Conservation (phyloP, 2,797 vertebrate genomes). For the Meriones psammophilus region DNA sequence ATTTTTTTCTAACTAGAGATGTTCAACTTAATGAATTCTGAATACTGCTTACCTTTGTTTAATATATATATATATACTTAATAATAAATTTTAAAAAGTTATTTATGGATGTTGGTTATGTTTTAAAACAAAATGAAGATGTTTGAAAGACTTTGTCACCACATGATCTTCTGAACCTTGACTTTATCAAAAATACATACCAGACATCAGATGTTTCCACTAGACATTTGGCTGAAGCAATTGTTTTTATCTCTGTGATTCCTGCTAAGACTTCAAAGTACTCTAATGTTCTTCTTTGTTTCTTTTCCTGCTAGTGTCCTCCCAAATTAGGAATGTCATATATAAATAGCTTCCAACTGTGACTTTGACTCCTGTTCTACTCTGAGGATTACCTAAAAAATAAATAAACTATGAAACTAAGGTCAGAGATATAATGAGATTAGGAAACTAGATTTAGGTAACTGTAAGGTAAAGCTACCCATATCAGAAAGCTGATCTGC, state of each 20-base stretch:
- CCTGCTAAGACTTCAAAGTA: background rate
- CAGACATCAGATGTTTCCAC: background rate
- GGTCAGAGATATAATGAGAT: background rate
- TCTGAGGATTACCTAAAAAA: background rate
- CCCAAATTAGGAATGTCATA: background rate
- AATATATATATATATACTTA: background rate
- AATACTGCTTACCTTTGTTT: background rate
- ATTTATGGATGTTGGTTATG: background rate
- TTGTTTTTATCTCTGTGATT: background rate
- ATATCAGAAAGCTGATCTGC: background rate
- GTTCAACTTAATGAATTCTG: background rate
- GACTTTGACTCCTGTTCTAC: background rate
- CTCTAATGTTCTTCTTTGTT: background rate
- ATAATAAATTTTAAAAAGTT: slow-evolving; percentile 5
- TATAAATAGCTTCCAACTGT: background rate
- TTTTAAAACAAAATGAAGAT: background rate
- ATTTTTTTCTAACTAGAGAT: background rate
- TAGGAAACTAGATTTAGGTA: slow-evolving; percentile 10
- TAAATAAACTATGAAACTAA: background rate
- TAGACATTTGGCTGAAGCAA: background rate
- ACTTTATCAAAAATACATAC: background rate
- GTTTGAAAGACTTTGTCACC: background rate
- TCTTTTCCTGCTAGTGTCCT: background rate
- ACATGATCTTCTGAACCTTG: background rate
- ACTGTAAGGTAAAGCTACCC: background rate